These are phyloP conservation scores for Phylloscopus whistleri DNA, from an alignment of 2,113 vertebrate species.

Conservation along the genomic window DNA sequence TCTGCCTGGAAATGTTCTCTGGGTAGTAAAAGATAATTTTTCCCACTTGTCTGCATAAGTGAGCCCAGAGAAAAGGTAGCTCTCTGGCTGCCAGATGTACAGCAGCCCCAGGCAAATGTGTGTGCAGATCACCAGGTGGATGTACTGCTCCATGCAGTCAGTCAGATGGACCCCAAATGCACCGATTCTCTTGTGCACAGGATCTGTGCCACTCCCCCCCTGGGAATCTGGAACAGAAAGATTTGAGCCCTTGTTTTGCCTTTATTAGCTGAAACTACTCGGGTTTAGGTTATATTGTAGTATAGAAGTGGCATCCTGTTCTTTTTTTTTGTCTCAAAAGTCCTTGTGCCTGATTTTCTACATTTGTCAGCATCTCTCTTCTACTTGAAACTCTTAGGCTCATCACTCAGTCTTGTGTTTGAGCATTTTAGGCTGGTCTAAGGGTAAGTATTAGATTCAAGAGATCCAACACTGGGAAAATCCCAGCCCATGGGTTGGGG, in stretches of 20 bases:
- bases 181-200: rapidly evolving
- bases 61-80: constrained; percentile 14
- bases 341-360: neutral
- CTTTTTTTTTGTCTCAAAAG: neutral
- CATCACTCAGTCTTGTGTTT: neutral
- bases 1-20: constrained; percentile 28
- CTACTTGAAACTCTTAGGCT: neutral
- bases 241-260: neutral
- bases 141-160: neutral
- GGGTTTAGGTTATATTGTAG: neutral
- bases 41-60: constrained; percentile 31
- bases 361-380: neutral
- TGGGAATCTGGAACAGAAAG: neutral
- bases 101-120: neutral
- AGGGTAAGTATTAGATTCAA: neutral
- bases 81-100: constrained; percentile 49
- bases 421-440: neutral
- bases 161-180: neutral
- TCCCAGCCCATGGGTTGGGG: neutral
- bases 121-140: constrained; percentile 7
- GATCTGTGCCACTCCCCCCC: neutral
- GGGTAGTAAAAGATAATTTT: constrained; percentile 49
- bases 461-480: neutral
- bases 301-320: neutral
- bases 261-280: neutral